Conservation (phyloP, 2,888 invertebrate species). For the Formica aserva region DNA sequence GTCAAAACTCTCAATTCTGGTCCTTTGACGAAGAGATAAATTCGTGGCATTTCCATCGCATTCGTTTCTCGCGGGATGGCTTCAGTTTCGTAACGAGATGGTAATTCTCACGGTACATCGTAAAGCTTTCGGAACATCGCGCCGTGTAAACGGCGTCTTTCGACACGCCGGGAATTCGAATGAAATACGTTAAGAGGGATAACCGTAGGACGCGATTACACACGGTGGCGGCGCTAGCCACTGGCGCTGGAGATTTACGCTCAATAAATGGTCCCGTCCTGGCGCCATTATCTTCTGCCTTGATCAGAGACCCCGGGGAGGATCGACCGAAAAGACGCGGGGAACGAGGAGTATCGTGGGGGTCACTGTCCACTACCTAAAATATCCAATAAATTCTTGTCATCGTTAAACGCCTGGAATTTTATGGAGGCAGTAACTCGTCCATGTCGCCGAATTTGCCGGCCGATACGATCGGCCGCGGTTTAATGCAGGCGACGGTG, state of each 20-base stretch:
- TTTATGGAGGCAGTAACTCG: constrained; percentile 78
- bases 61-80: constrained; percentile 42
- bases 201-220: constrained; percentile 65
- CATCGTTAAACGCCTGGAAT: constrained; percentile 80
- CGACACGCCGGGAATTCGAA: constrained; percentile 70
- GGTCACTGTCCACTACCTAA: constrained; percentile 80
- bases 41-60: constrained; percentile 29
- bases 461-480: constrained; percentile 67
- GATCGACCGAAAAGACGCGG: background rate
- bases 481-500: constrained; percentile 49
- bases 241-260: constrained; percentile 74
- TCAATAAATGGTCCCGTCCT: constrained; percentile 79
- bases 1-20: background rate
- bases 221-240: constrained; percentile 64
- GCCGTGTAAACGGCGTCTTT: constrained; percentile 69
- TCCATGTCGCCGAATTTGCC: constrained; percentile 76
- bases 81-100: constrained; percentile 68
- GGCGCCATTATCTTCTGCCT: constrained; percentile 75
- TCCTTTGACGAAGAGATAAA: constrained; percentile 50
- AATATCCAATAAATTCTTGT: constrained; percentile 81
- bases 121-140: constrained; percentile 68
- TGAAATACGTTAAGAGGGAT: constrained; percentile 68
- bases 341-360: constrained; percentile 46
- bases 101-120: constrained; percentile 58
- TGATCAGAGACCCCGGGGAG: constrained; percentile 68